phyloP scores from a whole-genome alignment of 2,797 vertebrate genomes.

The Valencia hispanica region DNA sequence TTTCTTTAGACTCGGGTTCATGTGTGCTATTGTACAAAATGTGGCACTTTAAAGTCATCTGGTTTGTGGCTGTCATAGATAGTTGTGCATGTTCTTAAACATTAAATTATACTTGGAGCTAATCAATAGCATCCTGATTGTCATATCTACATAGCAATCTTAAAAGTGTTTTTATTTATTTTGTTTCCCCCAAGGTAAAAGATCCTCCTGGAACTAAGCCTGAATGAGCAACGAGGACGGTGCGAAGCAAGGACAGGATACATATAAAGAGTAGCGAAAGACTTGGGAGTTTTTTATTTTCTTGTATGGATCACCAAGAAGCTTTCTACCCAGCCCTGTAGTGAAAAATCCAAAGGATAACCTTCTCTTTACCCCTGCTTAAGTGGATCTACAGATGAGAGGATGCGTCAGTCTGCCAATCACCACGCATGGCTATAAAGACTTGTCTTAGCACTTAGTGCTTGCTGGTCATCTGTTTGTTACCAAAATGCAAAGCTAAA shows the following conservation, averaged over 20 bases:
- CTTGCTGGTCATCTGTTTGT: slow-evolving; percentile 26
- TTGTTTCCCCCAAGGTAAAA: slow-evolving; percentile 84
- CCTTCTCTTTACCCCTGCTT: slow-evolving; percentile 12
- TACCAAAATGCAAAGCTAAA: background rate
- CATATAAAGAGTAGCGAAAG: slow-evolving; percentile 17
- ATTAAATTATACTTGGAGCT: background rate
- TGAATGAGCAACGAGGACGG: slow-evolving; percentile 2
- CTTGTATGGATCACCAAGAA: slow-evolving; percentile 29
- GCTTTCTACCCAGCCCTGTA: slow-evolving; percentile 7
- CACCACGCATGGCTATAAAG: slow-evolving; percentile 10
- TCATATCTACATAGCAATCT: background rate
- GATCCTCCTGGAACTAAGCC: slow-evolving; percentile 89
- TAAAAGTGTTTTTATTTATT: background rate
- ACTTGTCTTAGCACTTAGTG: slow-evolving; percentile 1
- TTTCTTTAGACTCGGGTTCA: background rate
- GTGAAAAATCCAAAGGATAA: slow-evolving; percentile 21
- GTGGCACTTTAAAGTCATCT: slow-evolving; percentile 23
- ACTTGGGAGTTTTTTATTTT: slow-evolving; percentile 13
- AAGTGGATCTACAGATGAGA: slow-evolving; percentile 21
- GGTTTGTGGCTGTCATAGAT: slow-evolving; percentile 66
- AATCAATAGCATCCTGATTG: background rate
- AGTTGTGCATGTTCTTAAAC: background rate
- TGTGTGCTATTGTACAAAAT: background rate
- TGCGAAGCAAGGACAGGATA: slow-evolving; percentile 6
- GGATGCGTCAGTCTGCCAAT: slow-evolving; percentile 2